Conservation (phyloP, 1,140 invertebrate species). For the Trichomalopsis sarcophagae region DNA sequence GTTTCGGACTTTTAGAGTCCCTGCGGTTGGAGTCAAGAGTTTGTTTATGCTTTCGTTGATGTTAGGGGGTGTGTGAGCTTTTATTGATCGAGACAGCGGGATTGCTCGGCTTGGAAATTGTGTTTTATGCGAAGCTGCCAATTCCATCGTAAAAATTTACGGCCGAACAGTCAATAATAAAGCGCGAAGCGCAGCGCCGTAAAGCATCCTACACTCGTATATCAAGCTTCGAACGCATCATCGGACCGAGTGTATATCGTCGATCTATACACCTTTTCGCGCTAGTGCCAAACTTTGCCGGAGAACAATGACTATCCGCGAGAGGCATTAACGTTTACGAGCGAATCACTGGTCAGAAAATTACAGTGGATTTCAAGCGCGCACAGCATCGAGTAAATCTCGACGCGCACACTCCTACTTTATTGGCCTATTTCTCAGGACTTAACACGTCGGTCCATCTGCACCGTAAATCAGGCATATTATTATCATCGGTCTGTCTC, state of each 20-base stretch:
- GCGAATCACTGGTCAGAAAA: background rate
- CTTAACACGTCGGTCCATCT: slow-evolving; percentile 45
- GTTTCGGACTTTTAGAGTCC: slow-evolving; percentile 5
- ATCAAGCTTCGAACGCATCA: background rate
- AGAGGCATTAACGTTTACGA: background rate
- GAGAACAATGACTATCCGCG: background rate
- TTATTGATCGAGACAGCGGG: background rate
- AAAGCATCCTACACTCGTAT: background rate
- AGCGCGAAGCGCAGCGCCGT: too few species aligned
- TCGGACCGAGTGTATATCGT: background rate
- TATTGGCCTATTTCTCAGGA: slow-evolving; percentile 53
- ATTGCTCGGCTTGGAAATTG: background rate
- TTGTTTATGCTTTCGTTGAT: background rate
- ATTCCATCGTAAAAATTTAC: background rate
- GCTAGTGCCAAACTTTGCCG: background rate
- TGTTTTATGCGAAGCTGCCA: background rate
- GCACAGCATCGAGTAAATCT: slow-evolving; percentile 4
- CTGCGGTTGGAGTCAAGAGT: background rate
- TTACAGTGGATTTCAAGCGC: slow-evolving; percentile 19
- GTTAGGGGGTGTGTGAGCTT: background rate
- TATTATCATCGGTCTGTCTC: slow-evolving; percentile 56
- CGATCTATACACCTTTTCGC: background rate
- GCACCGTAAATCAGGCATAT: slow-evolving; percentile 65
- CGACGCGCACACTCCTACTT: slow-evolving; percentile 46
- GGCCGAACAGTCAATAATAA: background rate